Conservation (phyloP, 2,888 invertebrate species). For the Acanthosoma haemorrhoidale region DNA sequence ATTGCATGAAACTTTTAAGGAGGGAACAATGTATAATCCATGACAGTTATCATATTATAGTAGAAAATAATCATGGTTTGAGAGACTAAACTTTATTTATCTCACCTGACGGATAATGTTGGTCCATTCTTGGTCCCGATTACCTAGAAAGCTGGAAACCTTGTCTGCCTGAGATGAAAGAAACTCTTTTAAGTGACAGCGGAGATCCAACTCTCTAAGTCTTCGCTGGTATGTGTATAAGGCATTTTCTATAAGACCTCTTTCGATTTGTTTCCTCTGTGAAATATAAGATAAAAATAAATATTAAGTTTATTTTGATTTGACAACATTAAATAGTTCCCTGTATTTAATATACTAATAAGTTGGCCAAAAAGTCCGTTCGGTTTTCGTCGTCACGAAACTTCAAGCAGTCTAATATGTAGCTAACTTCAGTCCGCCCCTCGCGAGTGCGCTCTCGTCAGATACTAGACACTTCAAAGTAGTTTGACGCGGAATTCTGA, state of each 20-base stretch:
- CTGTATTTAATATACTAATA: neutral
- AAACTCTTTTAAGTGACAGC: conserved; percentile 32
- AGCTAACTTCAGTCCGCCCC: too few relatives aligned
- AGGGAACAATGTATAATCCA: neutral
- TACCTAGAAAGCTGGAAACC: conserved; percentile 30
- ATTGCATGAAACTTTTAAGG: neutral
- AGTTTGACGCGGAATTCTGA: too few relatives aligned
- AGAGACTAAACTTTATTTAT: neutral
- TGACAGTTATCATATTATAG: too few relatives aligned
- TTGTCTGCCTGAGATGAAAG: conserved; percentile 23
- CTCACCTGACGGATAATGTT: conserved; percentile 24
- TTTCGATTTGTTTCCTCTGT: conserved; percentile 40
- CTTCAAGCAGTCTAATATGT: too few relatives aligned
- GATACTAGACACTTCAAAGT: too few relatives aligned
- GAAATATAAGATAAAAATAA: neutral
- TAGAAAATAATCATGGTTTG: too few relatives aligned
- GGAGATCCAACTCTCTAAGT: conserved; percentile 32
- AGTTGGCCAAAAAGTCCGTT: too few relatives aligned
- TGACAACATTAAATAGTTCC: neutral
- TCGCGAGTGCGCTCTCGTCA: too few relatives aligned
- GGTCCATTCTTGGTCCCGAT: conserved; percentile 13
- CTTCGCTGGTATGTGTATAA: conserved; percentile 40
- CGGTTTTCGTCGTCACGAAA: too few relatives aligned
- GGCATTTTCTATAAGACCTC: conserved; percentile 40
- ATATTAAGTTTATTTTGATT: neutral